Percentiles rank a stretch among this genome's conserved stretches.
Evolutionary conservation across 1,140 invertebrate species (phyloP).

Genomic region (Heliconius himera): DNA sequence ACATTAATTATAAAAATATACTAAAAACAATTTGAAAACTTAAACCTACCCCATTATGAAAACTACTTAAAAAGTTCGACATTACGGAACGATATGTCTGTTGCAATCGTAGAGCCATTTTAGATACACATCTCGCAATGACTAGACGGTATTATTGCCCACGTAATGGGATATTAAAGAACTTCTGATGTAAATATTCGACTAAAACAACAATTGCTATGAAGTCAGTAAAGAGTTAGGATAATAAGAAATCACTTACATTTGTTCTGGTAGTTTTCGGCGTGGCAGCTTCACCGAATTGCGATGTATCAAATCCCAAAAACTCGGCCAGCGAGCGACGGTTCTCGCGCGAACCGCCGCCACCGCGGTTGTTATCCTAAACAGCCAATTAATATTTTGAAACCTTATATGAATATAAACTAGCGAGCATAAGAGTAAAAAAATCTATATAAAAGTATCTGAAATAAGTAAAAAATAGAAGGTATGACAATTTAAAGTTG

Average conservation of each 20-base stretch:
- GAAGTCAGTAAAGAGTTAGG: neutral
- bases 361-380: constrained; percentile 59
- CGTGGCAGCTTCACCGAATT: constrained; percentile 45
- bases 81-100: constrained; percentile 22
- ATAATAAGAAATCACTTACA: constrained; percentile 49
- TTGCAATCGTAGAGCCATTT: constrained; percentile 34
- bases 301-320: constrained; percentile 51
- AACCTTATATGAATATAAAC: neutral
- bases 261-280: constrained; percentile 42
- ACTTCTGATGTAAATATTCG: constrained; percentile 14
- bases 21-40: neutral
- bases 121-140: constrained; percentile 31
- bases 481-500: neutral
- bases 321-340: constrained; percentile 63
- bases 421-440: neutral
- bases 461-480: neutral
- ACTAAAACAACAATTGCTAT: neutral
- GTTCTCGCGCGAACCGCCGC: constrained; percentile 60
- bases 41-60: constrained; percentile 25
- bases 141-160: constrained; percentile 35
- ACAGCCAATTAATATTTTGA: constrained; percentile 17
- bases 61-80: constrained; percentile 16
- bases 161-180: constrained; percentile 25
- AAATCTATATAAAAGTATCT: neutral
- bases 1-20: neutral